Base-by-base conservation (phyloP, 2,888 invertebrate species). In the Epicampocera succincta region DNA sequence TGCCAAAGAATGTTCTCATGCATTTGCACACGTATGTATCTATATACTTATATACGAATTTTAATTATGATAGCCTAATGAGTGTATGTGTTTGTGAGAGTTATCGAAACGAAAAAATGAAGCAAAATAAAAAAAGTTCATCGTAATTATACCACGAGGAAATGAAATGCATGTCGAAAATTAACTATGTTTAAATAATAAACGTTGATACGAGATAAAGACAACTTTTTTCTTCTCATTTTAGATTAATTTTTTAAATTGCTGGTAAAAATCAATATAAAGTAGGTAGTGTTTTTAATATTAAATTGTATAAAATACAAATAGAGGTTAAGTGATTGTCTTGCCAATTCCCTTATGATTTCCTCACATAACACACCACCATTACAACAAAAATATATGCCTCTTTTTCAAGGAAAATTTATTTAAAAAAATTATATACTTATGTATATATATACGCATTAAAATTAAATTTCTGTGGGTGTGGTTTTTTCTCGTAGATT, bases 341-440 rank as follows among this genome's bases (percentile, higher is more conserved):
- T 82, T 66, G 82, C 58, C 82, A 74, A 65, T 78, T 71, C 69
- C 69, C 65, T 74, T 76, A 69, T 58, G 56, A 38, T 42, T 48
- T 66, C 48, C 29, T 68, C 69, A 78, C 58, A 58, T 58, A 50
- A 65, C 54, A 65, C 77, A 81, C 78, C 78, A 82, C 72, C 48
- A 74, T 78, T 82, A 82, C 82, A 82, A 82, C 82, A 82, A 82
- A 71, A 82, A 82, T 74, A 81, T 69, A 71, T 78, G 74, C 66
- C 82, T 79, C 68, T 66, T 52, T 76, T 65, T 74, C 65, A 82
- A 78, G 71, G 82, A 75, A 82, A 69, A 60, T 82, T 71, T 48
- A 46, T 65, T 69, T 52, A 54, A 74, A 71, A 71, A 63, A 73
- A 56, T 54, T 60, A 60, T 15, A 52, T 54, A 52, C 17, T 13